phyloP scores from a whole-genome alignment of 37 sponge, comb jelly and placozoan genomes.

The Chondrilla cf. caribensis region DNA sequence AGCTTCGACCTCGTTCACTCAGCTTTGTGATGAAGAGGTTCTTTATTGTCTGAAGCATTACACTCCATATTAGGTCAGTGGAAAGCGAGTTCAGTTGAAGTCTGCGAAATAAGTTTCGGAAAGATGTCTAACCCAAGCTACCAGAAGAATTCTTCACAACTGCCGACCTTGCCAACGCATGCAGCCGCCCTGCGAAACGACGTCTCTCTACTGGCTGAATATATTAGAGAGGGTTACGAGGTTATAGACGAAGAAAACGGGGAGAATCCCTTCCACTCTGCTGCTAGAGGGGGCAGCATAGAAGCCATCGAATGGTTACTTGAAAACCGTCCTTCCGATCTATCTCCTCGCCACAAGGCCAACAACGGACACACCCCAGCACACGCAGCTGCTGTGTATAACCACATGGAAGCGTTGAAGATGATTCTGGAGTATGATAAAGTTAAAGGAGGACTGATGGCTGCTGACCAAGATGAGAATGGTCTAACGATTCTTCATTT shows the following conservation, averaged over 20 bases:
- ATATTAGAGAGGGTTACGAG: slow-evolving; percentile 35
- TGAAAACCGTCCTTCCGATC: neutral
- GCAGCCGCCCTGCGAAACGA: slow-evolving; percentile 54
- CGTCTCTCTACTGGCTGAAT: slow-evolving; percentile 26
- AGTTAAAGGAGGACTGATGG: slow-evolving; percentile 22
- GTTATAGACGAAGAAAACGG: slow-evolving; percentile 24
- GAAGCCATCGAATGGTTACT: slow-evolving; percentile 47
- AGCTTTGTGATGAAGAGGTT: too few relatives aligned
- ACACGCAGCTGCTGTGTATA: slow-evolving; percentile 76
- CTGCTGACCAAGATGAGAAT: slow-evolving; percentile 38
- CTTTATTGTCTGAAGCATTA: too few relatives aligned
- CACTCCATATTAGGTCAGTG: too few relatives aligned
- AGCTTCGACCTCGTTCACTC: too few relatives aligned
- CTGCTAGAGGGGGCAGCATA: slow-evolving; percentile 47
- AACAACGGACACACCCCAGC: slow-evolving; percentile 73
- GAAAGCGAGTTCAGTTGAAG: too few relatives aligned
- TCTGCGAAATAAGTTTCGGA: too few relatives aligned
- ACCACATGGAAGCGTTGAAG: slow-evolving; percentile 53
- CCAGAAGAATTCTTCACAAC: neutral
- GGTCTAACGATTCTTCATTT: slow-evolving; percentile 59
- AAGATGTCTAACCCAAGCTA: slow-evolving; percentile 10
- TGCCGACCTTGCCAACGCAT: slow-evolving; percentile 35
- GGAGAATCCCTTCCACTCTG: slow-evolving; percentile 68
- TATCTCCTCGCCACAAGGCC: slow-evolving; percentile 25
- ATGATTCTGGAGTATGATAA: slow-evolving; percentile 27